Evolutionary conservation across 2,797 vertebrate genomes (phyloP).

Genomic region (Gymnoscopelus braueri): DNA sequence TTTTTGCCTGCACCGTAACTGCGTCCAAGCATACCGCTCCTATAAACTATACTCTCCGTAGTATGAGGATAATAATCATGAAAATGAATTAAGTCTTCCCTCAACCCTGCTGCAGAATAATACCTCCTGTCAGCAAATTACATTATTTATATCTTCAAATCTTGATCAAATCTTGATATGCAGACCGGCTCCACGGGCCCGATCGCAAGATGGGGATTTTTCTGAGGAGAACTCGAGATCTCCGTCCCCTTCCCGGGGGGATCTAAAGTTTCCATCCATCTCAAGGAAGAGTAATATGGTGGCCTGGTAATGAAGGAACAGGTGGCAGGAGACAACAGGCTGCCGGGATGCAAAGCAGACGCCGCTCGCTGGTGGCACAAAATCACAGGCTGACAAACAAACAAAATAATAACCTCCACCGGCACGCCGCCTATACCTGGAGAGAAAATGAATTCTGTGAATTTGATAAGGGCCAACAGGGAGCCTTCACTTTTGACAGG

Average conservation of each 20-base stretch:
- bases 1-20: no score
- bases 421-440: conserved; percentile 75
- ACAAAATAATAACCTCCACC: conserved; percentile 80
- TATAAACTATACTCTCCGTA: no score
- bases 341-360: conserved; percentile 70
- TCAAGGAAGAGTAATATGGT: conserved; percentile 48
- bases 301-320: conserved; percentile 73
- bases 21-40: no score
- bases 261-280: conserved; percentile 46
- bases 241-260: conserved; percentile 7
- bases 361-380: conserved; percentile 69
- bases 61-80: neutral
- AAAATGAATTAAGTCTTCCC: conserved; percentile 19
- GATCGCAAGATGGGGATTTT: conserved; percentile 48
- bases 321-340: conserved; percentile 68
- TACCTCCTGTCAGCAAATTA: conserved; percentile 20
- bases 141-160: conserved; percentile 39
- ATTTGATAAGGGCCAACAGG: conserved; percentile 85
- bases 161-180: conserved; percentile 28
- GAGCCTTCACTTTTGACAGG: conserved; percentile 84
- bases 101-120: conserved; percentile 16
- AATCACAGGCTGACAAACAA: conserved; percentile 83
- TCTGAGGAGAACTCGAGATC: conserved; percentile 21
- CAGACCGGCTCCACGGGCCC: conserved; percentile 31
- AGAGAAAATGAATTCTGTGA: conserved; percentile 81